These are phyloP conservation scores for Merluccius polli DNA, from an alignment of 2,797 vertebrate genomes.

Conservation along the genomic window DNA sequence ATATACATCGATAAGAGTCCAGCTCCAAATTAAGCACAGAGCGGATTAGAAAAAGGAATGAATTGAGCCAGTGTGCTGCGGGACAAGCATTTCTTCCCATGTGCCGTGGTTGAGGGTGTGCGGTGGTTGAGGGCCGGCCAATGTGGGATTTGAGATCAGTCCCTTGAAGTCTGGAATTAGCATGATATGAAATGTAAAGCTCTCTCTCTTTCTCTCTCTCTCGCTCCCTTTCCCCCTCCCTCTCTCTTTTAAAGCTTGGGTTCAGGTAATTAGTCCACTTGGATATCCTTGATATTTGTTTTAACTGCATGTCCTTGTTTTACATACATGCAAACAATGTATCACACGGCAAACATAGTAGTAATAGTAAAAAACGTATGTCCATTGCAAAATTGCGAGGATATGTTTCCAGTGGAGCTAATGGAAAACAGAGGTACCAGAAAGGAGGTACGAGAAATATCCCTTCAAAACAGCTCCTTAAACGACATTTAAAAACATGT, in stretches of 20 bases:
- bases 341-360: no score
- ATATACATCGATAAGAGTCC: constrained; percentile 48
- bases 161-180: constrained; percentile 34
- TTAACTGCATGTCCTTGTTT: neutral
- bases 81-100: constrained; percentile 62
- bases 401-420: constrained; percentile 2
- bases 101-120: constrained; percentile 60
- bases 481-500: no score
- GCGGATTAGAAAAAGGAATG: constrained; percentile 72
- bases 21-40: constrained; percentile 63
- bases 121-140: constrained; percentile 32
- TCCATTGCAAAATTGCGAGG: neutral
- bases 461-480: neutral
- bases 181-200: constrained; percentile 18
- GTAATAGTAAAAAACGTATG: no score
- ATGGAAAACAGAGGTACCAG: constrained; percentile 28
- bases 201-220: constrained; percentile 6
- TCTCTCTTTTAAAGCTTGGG: neutral
- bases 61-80: constrained; percentile 72
- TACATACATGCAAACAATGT: neutral
- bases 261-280: constrained; percentile 3
- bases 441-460: neutral
- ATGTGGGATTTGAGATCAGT: constrained; percentile 37
- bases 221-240: neutral
- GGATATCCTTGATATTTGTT: neutral